A percentile compares a stretch with the other conserved stretches of the same genome.
phyloP scores from a whole-genome alignment of 2,888 invertebrate genomes.

The Drosophila stalkeri region DNA sequence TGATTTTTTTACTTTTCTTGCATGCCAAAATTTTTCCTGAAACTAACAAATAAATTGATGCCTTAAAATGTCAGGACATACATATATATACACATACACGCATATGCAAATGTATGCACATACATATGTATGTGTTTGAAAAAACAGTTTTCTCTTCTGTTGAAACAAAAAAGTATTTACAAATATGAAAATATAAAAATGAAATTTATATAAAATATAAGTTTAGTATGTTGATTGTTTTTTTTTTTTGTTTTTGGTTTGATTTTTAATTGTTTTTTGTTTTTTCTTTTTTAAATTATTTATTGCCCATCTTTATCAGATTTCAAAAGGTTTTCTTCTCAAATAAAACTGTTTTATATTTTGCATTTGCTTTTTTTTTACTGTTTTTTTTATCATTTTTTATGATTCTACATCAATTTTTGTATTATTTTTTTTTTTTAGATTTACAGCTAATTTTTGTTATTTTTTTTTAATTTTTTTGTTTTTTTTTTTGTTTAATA shows the following conservation, averaged over 20 bases:
- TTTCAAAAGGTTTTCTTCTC: conserved; percentile 7
- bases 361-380: conserved; percentile 3
- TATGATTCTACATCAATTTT: conserved; percentile 24
- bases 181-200: conserved; percentile 21
- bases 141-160: neutral
- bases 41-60: neutral
- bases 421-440: conserved; percentile 8
- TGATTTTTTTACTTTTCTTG: neutral
- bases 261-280: conserved; percentile 15
- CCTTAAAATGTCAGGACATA: neutral
- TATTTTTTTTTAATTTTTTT: conserved; percentile 36
- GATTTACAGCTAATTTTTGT: conserved; percentile 24
- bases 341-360: conserved; percentile 8
- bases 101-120: neutral
- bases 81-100: neutral
- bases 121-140: neutral
- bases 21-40: neutral
- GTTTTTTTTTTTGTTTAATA: conserved; percentile 36
- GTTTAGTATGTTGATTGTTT: conserved; percentile 16
- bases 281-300: conserved; percentile 8
- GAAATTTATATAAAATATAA: conserved; percentile 8
- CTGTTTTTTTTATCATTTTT: conserved; percentile 9
- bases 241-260: conserved; percentile 21
- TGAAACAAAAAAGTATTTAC: conserved; percentile 39
- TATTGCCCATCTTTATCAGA: conserved; percentile 24